Base-by-base conservation (phyloP, 2,797 vertebrate species). In the Lacerta bilineata region DNA sequence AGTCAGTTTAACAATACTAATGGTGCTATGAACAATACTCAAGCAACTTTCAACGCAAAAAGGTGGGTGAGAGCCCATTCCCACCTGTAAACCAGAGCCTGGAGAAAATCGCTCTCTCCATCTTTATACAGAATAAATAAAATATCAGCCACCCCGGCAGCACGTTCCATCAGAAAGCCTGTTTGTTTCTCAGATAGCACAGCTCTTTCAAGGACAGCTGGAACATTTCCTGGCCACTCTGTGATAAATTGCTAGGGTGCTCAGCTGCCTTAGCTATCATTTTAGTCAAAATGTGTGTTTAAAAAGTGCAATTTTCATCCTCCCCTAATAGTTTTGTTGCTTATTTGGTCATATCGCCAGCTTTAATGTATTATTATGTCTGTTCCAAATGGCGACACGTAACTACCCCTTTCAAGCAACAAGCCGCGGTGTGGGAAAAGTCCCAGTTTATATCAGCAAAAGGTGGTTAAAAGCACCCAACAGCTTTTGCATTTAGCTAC, bases 351-450 rank as follows among this genome's bases (percentile, higher is more conserved):
- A 93, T 76, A 91, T 39, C 36, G 85, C 33, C 80, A 59, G 17
- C 81, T 89, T 90, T 91, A 88, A 91, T 93, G 91, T 89, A 84
- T 92, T 91, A 88, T 92, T 91, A 90, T 94, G 91, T 33, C 77
- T 59, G 6, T 79, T 79, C 29, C 41, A 50, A 46, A 29, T 7
- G 27, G 72, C 85, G 92, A 84, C 84, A 90, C 83, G 71, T 89
- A 94, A 55, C 29, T 13, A 33, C 5, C 29, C 27, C 5, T 41
- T 23, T 76, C 36, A 79, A 92, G 25, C 90, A 81, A 61, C 88
- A 87, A 88, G 88, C 91, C 82, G 84, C 61, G 85, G 39, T 72
- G 80, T 68, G 82, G 78, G 87, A 91, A 91, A 76, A 90, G 85
- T 91, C 94, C 72, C 89, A 87, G 83, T 91, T 94, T 18, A 91